phyloP scores from a whole-genome alignment of 2,888 invertebrate genomes.

The Heteropelma amictum region DNA sequence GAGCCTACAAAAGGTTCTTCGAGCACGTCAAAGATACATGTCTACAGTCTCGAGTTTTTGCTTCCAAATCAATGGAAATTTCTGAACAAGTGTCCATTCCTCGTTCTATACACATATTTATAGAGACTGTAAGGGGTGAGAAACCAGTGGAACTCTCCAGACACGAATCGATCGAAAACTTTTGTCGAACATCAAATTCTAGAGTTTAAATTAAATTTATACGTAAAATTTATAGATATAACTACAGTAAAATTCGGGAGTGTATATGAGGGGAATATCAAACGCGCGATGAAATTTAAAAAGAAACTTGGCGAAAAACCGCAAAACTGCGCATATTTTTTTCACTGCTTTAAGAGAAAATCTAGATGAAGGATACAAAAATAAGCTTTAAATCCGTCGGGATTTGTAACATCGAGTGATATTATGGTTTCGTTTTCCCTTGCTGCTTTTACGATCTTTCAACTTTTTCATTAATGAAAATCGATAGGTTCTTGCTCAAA shows the following conservation, averaged over 20 bases:
- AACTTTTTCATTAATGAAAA: too few species aligned
- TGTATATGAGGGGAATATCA: background rate
- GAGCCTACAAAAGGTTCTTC: background rate
- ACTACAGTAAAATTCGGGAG: too few species aligned
- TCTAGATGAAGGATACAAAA: too few species aligned
- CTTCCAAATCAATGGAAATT: constrained; percentile 36
- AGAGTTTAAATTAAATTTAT: constrained; percentile 32
- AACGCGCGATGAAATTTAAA: constrained; percentile 39
- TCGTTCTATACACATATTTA: background rate
- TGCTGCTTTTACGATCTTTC: too few species aligned
- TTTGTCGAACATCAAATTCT: constrained; percentile 41
- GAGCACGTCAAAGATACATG: background rate
- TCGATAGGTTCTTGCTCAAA: too few species aligned
- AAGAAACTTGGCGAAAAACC: constrained; percentile 15
- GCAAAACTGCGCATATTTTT: constrained; percentile 3
- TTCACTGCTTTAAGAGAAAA: constrained; percentile 17
- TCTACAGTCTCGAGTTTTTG: background rate
- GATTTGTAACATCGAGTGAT: too few species aligned
- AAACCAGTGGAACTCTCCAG: background rate
- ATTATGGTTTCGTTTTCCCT: too few species aligned
- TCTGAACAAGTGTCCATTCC: constrained; percentile 16
- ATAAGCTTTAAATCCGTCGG: background rate
- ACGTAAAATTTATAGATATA: too few species aligned
- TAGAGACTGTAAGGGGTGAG: background rate
- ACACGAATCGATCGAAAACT: constrained; percentile 35